Conservation (phyloP, 2,888 invertebrate species). For the Caenorhabditis sp. region DNA sequence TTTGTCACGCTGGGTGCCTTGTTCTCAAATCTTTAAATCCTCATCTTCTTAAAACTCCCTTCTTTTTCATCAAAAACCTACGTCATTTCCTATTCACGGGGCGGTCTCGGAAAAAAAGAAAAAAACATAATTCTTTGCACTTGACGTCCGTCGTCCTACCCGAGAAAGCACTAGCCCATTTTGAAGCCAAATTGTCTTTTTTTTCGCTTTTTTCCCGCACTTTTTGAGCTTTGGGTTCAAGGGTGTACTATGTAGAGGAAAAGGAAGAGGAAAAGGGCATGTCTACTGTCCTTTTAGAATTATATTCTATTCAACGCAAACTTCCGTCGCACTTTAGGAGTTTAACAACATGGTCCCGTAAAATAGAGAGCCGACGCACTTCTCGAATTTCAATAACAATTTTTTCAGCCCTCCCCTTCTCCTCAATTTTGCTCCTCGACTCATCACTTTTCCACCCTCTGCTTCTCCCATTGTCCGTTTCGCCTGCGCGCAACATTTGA, state of each 20-base stretch:
- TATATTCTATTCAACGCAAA: not conserved
- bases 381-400: constrained; percentile 21
- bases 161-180: not conserved
- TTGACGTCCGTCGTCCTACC: not conserved
- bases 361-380: not conserved
- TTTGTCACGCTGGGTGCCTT: no score
- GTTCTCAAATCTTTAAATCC: no score
- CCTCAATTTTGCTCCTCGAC: not conserved
- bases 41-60: no score
- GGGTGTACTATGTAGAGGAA: no score
- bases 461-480: not conserved
- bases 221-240: no score
- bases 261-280: not conserved
- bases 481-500: constrained; percentile 35
- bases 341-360: not conserved
- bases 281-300: not conserved
- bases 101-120: constrained; percentile 1
- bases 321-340: not conserved
- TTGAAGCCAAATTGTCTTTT: not conserved
- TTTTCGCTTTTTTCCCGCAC: not conserved
- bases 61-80: no score
- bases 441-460: not conserved
- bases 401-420: constrained; percentile 3
- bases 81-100: no score
- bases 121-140: constrained; percentile 31